Conservation (phyloP, 2,797 vertebrate genomes). For the Tympanoctomys barrerae region DNA sequence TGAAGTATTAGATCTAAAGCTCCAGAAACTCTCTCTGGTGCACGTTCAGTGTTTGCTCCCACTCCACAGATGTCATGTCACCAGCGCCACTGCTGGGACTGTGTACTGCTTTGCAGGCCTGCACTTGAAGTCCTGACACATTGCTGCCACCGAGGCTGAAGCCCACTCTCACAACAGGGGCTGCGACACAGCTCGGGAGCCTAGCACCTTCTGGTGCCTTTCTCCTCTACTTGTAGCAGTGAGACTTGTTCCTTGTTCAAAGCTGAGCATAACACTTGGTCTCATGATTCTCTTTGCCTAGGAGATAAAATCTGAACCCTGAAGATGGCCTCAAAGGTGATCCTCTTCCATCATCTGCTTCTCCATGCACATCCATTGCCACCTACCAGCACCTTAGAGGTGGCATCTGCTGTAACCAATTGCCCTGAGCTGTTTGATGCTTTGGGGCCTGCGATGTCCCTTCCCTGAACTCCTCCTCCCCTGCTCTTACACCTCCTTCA, state of each 20-base stretch:
- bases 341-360: background rate
- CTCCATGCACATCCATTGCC: background rate
- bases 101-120: background rate
- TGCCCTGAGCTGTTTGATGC: background rate
- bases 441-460: background rate
- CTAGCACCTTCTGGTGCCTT: background rate
- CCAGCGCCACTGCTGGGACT: background rate
- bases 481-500: background rate
- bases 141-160: too few species aligned
- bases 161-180: background rate
- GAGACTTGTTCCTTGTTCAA: background rate
- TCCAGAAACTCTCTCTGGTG: background rate
- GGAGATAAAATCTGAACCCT: background rate
- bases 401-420: background rate
- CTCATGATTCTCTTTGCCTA: background rate
- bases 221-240: background rate
- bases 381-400: background rate
- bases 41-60: background rate
- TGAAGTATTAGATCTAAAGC: background rate
- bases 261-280: background rate
- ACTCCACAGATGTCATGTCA: background rate
- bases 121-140: rapidly evolving
- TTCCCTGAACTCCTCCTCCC: background rate
- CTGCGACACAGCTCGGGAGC: background rate
- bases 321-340: background rate